Evolutionary conservation across 2,113 vertebrate genomes (phyloP).

Genomic region (Odocoileus hemionus): DNA sequence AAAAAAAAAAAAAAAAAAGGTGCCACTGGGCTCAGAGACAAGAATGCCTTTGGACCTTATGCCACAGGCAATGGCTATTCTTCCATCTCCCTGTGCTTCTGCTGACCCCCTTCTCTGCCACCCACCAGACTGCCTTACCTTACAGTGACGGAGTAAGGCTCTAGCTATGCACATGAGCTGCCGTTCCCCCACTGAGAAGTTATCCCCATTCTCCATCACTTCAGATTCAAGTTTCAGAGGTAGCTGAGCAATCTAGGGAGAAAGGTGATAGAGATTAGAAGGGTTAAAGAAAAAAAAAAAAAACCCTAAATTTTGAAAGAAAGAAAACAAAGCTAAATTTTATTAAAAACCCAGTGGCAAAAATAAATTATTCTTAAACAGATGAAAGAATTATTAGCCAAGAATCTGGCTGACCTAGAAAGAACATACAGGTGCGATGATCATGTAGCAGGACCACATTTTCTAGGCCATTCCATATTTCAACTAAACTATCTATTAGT

Average conservation of each 20-base stretch:
- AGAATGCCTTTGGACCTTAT: rapidly evolving
- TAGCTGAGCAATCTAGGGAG: slow-evolving; percentile 88
- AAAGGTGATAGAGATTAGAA: not conserved
- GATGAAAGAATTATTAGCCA: not conserved
- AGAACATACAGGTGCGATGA: not conserved
- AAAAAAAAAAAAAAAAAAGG: not conserved
- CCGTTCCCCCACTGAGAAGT: slow-evolving; percentile 93
- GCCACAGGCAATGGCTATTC: not conserved
- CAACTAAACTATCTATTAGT: not conserved
- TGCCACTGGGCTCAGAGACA: not conserved
- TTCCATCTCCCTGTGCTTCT: rapidly evolving
- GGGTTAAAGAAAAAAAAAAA: not conserved
- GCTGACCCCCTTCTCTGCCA: not conserved
- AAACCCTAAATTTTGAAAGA: not conserved
- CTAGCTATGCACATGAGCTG: slow-evolving; percentile 92
- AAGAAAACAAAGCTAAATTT: not conserved
- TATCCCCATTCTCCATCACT: slow-evolving; percentile 95
- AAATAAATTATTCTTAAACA: not conserved
- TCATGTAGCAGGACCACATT: not conserved
- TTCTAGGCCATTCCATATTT: not conserved
- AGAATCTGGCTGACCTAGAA: not conserved
- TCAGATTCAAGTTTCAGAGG: slow-evolving; percentile 93
- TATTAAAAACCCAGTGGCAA: not conserved
- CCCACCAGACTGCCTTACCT: slow-evolving; percentile 77
- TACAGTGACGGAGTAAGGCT: slow-evolving; percentile 90